A percentile compares a stretch with the other conserved stretches of the same genome.
These are phyloP conservation scores for Brachymystax lenok DNA, from an alignment of 2,797 vertebrate genomes.

Conservation along the genomic window DNA sequence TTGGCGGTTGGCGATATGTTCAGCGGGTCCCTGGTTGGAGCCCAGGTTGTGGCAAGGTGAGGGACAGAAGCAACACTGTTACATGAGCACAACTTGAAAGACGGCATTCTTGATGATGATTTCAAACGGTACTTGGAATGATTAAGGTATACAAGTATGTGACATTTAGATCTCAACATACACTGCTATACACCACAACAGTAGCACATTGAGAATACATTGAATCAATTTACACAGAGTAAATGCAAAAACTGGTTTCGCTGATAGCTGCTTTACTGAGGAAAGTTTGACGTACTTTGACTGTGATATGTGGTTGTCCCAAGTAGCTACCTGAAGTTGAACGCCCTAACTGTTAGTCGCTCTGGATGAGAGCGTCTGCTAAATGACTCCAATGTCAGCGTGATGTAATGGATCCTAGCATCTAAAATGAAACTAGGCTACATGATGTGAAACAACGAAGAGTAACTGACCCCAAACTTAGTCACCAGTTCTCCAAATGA, in stretches of 20 bases:
- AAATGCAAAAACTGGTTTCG: neutral
- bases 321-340: neutral
- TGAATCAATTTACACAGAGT: neutral
- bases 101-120: neutral
- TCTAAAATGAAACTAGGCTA: neutral
- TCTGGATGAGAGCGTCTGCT: neutral
- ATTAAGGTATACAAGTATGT: neutral
- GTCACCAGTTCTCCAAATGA: slow-evolving; percentile 28
- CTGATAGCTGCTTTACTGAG: too few relatives aligned
- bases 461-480: slow-evolving; percentile 10
- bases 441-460: neutral
- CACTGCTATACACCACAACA: neutral
- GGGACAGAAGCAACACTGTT: too few relatives aligned
- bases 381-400: neutral
- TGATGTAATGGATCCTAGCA: neutral
- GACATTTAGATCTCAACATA: neutral
- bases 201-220: neutral
- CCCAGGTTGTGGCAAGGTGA: too few relatives aligned
- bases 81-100: neutral
- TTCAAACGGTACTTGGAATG: neutral
- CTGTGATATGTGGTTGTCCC: neutral
- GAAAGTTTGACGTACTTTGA: neutral
- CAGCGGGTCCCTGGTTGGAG: too few relatives aligned
- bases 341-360: neutral
- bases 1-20: too few relatives aligned